Base-by-base conservation (phyloP, 2,888 invertebrate genomes). In the Marasmarcha lunaedactyla region DNA sequence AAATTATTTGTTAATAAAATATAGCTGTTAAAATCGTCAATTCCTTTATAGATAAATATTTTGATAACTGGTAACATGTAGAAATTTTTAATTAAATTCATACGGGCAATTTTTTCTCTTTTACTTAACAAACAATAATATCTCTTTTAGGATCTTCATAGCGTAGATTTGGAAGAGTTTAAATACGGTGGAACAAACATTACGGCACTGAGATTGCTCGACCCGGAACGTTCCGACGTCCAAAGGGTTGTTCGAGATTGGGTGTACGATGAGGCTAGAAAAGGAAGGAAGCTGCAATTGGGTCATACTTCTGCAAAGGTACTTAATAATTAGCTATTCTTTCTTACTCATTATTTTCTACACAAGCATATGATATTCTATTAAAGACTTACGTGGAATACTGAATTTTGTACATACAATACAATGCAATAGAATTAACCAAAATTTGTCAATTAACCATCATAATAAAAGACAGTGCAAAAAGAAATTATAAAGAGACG, bases 101-200 rank as follows among this genome's bases (percentile, higher is more conserved):
- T n/a, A n/a, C n/a, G n/a, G n/a, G n/a, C n/a, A n/a, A n/a, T n/a
- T n/a, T n/a, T n/a, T n/a, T n/a, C n/a, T n/a, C n/a, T n/a, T n/a
- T n/a, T n/a, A n/a, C n/a, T n/a, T n/a, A n/a, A n/a, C n/a, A n/a
- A n/a, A n/a, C n/a, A n/a, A n/a, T n/a, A n/a, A n/a, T n/a, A n/a
- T n/a, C n/a, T n/a, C n/a, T n/a, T n/a, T n/a, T 61, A 95, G 94
- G 97, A 97, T 71, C 84, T 97, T 46, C 94, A 96, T 59, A 94
- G 93, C 40, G 90, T 98, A 26, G 93, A 97, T 74, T 84, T 97
- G 58, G 94, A 95, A 59, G 94, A 95, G 70, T 97, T 97, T 71
- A 93, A 93, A 66, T 94, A 96, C 69, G 94, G 95, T 6, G 97
- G 97, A 25, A 96, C 97, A 15, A 97, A 97, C 72, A 95, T 98